A percentile compares a stretch with the other conserved stretches of the same genome.
These are phyloP conservation scores for Xenopus tropicalis DNA, from an alignment of 2,113 vertebrate genomes.

Conservation along the genomic window DNA sequence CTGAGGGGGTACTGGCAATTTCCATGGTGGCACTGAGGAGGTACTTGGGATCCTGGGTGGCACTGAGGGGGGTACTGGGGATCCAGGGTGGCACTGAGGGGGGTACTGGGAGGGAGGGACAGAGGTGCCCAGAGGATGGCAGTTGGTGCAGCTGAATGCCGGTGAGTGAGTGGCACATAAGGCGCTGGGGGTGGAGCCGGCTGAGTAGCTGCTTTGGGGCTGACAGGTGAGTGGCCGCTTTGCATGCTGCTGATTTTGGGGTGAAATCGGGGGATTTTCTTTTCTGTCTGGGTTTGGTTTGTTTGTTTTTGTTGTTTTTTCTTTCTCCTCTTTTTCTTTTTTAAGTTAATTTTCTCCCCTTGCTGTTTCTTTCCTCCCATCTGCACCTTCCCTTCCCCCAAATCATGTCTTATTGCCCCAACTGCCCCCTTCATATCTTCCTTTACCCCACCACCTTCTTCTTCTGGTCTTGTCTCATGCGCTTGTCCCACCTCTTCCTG, in stretches of 20 bases:
- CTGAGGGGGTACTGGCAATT: no score
- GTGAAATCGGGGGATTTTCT: constrained; percentile 20
- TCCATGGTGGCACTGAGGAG: no score
- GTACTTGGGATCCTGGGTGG: no score
- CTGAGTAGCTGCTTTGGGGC: background rate
- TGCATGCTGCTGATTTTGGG: constrained; percentile 39
- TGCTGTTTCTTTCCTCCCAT: constrained; percentile 27
- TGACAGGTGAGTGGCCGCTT: constrained; percentile 31
- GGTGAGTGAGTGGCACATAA: background rate
- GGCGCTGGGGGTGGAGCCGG: background rate
- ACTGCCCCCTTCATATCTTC: background rate
- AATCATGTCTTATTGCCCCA: background rate
- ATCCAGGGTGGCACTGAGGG: background rate
- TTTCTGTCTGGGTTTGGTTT: background rate
- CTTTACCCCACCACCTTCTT: background rate
- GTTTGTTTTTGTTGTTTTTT: constrained; percentile 1
- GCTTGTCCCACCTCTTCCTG: background rate
- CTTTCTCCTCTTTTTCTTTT: constrained; percentile 23
- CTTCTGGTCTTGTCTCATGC: background rate
- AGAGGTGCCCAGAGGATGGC: no score
- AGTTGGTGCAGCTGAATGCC: background rate
- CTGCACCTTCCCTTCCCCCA: constrained; percentile 5
- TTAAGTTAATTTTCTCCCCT: constrained; percentile 31
- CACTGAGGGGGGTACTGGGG: no score
- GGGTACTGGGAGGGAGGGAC: background rate